phyloP scores from a whole-genome alignment of 2,888 invertebrate genomes.

The Drosophila mimica region DNA sequence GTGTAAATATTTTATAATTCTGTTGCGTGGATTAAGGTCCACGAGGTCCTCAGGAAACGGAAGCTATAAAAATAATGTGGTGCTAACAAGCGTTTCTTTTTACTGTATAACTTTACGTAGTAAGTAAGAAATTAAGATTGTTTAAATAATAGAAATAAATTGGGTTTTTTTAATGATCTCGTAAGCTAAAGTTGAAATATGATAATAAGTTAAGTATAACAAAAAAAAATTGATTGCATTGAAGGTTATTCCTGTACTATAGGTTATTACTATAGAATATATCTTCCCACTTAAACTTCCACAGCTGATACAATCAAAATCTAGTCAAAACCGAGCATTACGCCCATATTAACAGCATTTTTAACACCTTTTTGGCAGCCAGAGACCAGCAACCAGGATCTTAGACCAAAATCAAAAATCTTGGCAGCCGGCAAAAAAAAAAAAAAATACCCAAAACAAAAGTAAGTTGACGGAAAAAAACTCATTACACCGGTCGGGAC shows the following conservation, averaged over 20 bases:
- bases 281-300: not conserved
- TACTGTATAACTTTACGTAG: not conserved
- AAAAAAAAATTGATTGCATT: not conserved
- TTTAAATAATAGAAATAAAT: not conserved
- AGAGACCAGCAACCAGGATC: conserved; percentile 18
- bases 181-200: not conserved
- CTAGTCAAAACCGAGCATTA: conserved; percentile 35
- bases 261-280: no score
- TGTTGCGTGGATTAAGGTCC: conserved; percentile 49
- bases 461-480: conserved; percentile 50
- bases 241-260: not conserved
- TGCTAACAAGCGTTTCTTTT: not conserved
- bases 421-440: conserved; percentile 48
- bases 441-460: conserved; percentile 56
- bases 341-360: conserved; percentile 74
- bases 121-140: no score
- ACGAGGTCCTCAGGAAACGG: conserved; percentile 14
- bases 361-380: conserved; percentile 62
- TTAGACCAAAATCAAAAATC: conserved; percentile 19
- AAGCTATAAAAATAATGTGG: not conserved
- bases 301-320: conserved; percentile 37
- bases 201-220: not conserved
- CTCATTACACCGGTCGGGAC: conserved; percentile 74
- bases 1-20: conserved; percentile 70
- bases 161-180: not conserved